Evolutionary conservation across 2,797 vertebrate genomes (phyloP).

Genomic region (Gallinago nigripennis): DNA sequence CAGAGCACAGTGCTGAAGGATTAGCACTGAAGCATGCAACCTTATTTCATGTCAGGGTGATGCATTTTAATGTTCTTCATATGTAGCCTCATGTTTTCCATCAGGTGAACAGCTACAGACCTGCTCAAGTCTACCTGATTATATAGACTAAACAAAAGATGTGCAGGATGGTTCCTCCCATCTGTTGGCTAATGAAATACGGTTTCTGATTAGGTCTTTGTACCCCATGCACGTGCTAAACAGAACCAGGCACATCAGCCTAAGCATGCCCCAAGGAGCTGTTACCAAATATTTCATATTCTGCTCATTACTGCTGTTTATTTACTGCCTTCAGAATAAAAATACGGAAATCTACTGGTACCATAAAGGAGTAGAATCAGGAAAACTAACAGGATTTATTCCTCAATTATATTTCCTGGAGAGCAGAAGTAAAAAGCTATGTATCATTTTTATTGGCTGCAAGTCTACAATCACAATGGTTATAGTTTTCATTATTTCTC

Average conservation of each 20-base stretch:
- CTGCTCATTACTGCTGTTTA: conserved; percentile 47
- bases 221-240: neutral
- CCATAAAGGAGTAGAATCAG: conserved; percentile 1
- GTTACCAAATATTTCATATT: conserved; percentile 43
- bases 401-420: conserved; percentile 46
- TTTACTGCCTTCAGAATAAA: conserved; percentile 52
- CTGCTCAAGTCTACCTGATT: neutral
- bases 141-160: neutral
- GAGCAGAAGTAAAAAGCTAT: conserved; percentile 1
- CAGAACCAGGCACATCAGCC: conserved; percentile 15
- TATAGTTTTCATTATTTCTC: neutral
- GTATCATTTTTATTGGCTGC: conserved; percentile 30
- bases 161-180: neutral
- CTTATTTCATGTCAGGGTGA: neutral
- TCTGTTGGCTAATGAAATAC: neutral
- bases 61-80: neutral
- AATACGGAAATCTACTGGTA: neutral
- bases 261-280: conserved; percentile 11
- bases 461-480: conserved; percentile 16
- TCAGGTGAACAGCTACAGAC: neutral
- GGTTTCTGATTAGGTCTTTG: conserved; percentile 11
- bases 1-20: neutral
- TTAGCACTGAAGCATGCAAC: neutral
- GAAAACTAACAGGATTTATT: conserved; percentile 45
- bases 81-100: neutral